Conservation (phyloP, 2,113 vertebrate species). For the Lates calcarifer region DNA sequence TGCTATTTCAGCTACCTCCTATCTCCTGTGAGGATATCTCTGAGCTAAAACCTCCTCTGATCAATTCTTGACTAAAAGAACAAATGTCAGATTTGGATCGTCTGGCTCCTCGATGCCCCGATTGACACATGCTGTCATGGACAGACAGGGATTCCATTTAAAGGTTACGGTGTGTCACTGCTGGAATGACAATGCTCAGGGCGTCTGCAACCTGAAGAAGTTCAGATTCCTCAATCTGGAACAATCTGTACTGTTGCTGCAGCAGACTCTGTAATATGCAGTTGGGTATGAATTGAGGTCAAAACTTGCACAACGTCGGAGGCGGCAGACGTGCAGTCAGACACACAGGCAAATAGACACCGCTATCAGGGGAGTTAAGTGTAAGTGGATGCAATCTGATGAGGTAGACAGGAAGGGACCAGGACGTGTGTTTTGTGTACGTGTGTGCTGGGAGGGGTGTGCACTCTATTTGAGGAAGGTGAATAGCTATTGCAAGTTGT, state of each 20-base stretch:
- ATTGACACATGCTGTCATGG: slow-evolving; percentile 61
- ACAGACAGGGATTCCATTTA: slow-evolving; percentile 75
- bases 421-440: slow-evolving; percentile 10
- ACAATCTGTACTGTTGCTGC: slow-evolving; percentile 62
- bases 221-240: slow-evolving; percentile 53
- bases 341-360: slow-evolving; percentile 64
- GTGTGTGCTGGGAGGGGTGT: slow-evolving; percentile 21
- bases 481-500: slow-evolving; percentile 36
- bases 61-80: slow-evolving; percentile 76
- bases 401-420: slow-evolving; percentile 55
- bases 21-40: slow-evolving; percentile 61
- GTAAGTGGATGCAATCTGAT: slow-evolving; percentile 72
- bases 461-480: slow-evolving; percentile 48
- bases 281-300: slow-evolving; percentile 77
- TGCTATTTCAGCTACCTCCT: slow-evolving; percentile 55
- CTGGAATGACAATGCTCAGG: slow-evolving; percentile 74
- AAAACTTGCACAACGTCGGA: slow-evolving; percentile 61
- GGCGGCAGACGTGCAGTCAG: slow-evolving; percentile 56
- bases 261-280: slow-evolving; percentile 40
- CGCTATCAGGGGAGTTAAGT: slow-evolving; percentile 66
- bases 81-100: slow-evolving; percentile 81
- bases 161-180: slow-evolving; percentile 72
- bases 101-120: slow-evolving; percentile 57
- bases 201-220: slow-evolving; percentile 37
- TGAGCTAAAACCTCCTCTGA: slow-evolving; percentile 57